phyloP scores from a whole-genome alignment of 2,888 invertebrate species.

The Camponotus fellah region DNA sequence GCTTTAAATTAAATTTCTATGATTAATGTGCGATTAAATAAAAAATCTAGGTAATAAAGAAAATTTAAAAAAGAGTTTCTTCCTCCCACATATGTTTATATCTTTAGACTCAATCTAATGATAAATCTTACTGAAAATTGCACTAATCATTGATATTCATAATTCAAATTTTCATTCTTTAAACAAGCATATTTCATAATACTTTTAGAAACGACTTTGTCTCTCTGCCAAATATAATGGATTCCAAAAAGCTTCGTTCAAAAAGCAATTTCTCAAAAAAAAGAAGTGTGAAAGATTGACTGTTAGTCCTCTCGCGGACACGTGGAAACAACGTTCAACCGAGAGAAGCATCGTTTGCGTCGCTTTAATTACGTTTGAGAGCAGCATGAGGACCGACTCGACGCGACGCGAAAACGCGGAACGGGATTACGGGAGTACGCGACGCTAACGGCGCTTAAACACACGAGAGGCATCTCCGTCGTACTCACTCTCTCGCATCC shows the following conservation, averaged over 20 bases:
- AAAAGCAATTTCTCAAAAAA: conserved; percentile 4
- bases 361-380: conserved; percentile 51
- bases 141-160: background rate
- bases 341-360: background rate
- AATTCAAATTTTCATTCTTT: background rate
- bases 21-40: background rate
- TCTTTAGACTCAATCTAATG: background rate
- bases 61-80: background rate
- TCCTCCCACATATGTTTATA: background rate
- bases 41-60: background rate
- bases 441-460: conserved; percentile 70
- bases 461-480: conserved; percentile 52
- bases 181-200: background rate
- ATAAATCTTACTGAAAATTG: background rate
- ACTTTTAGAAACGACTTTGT: background rate
- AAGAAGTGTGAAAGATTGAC: conserved; percentile 25
- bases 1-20: conserved; percentile 12
- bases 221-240: background rate
- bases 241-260: background rate
- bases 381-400: conserved; percentile 20
- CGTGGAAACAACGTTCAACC: background rate
- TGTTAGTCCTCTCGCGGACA: conserved; percentile 1
- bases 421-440: conserved; percentile 67
- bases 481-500: conserved; percentile 30
- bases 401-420: conserved; percentile 59